A percentile compares a stretch with the other conserved stretches of the same genome.
These are phyloP conservation scores for Nymphalis io DNA, from an alignment of 1,140 invertebrate genomes.

Conservation along the genomic window DNA sequence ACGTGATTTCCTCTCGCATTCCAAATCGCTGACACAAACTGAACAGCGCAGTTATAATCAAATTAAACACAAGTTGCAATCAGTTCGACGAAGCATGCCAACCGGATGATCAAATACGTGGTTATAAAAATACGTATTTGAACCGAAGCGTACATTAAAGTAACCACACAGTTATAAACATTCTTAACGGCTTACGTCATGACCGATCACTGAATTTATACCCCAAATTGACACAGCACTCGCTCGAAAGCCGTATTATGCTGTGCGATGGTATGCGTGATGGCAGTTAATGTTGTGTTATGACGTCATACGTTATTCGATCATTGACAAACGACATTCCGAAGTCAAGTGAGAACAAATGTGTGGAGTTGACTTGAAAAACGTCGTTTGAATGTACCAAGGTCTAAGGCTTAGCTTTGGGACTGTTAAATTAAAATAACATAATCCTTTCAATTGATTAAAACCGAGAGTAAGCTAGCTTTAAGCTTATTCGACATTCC, in stretches of 20 bases:
- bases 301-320: slow-evolving; percentile 74
- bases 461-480: neutral
- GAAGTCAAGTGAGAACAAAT: slow-evolving; percentile 63
- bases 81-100: slow-evolving; percentile 60
- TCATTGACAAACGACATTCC: slow-evolving; percentile 79
- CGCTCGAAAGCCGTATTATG: slow-evolving; percentile 44
- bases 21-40: slow-evolving; percentile 69
- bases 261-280: slow-evolving; percentile 48
- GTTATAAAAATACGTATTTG: slow-evolving; percentile 63
- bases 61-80: slow-evolving; percentile 67
- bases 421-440: slow-evolving; percentile 48
- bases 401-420: slow-evolving; percentile 60
- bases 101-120: slow-evolving; percentile 65
- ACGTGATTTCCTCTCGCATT: slow-evolving; percentile 75
- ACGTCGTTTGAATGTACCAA: slow-evolving; percentile 66
- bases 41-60: slow-evolving; percentile 62
- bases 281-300: slow-evolving; percentile 53
- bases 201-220: slow-evolving; percentile 54
- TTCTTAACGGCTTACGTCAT: slow-evolving; percentile 55
- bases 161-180: slow-evolving; percentile 48
- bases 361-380: slow-evolving; percentile 54
- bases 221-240: slow-evolving; percentile 49
- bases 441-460: slow-evolving; percentile 9
- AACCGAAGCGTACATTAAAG: slow-evolving; percentile 53
- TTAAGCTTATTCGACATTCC: neutral